Evolutionary conservation across 2,113 vertebrate genomes (phyloP), one percentile per base, ranked within the genome.

Genomic region (Hemiscyllium ocellatum): DNA sequence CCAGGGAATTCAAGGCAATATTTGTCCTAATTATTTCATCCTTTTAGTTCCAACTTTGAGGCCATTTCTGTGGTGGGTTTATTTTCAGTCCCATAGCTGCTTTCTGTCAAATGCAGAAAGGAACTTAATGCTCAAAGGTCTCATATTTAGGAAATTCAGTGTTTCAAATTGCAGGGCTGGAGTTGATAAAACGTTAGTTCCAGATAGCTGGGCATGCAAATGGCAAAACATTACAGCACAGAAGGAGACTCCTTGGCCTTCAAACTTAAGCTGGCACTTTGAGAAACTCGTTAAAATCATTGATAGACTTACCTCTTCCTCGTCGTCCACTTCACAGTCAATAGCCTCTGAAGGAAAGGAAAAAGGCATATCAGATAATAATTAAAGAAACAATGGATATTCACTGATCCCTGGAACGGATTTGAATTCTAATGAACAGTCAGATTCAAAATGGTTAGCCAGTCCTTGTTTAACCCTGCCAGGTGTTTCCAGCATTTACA

Each of bases 281-380:
- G 29, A 29, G 12, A 50, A 26, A 90, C 37, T 52, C 8, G 52
- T 61, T 42, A n/a, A 17, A 61, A 52, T 29, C 22, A 52, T 61
- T 50, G 47, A 47, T 42, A 4, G 12, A 76, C 68, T 6, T 95
- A 95, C 94, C 94, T 95, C 94, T 0, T 95, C 94, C 68, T 76
- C 94, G 26, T 95, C 69, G 4, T 95, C 94, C 94, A 69, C 29
- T 72, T 95, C 94, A 47, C 52, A 95, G 22, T 95, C 94, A 26
- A 76, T 42, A 26, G 42, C 33, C 42, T 95, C 94, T 95, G 94
- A 72, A n/a, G 7, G 89, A 37, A 76, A 95, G 70, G 47, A 50
- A 37, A 95, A 52, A 72, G 87, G 52, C 4, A 33, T 12, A 5
- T 29, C 19, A 95, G 93, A 50, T 72, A 50, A 95, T 72, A 50